Evolutionary conservation across 1,140 invertebrate genomes (phyloP).

Genomic region (Epicauta chinensis): DNA sequence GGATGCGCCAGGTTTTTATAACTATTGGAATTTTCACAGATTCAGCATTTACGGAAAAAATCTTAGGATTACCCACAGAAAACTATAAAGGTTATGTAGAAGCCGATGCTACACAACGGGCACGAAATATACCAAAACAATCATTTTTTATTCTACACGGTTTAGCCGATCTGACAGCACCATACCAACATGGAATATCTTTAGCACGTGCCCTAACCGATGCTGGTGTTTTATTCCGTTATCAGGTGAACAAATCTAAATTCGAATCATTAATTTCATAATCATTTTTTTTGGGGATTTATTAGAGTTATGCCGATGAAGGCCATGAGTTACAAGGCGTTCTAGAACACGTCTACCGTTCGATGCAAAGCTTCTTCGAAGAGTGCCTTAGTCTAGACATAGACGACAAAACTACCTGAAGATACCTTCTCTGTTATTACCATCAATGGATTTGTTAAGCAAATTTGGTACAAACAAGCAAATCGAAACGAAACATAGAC

Average conservation of each 20-base stretch:
- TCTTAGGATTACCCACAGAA: slow-evolving; percentile 79
- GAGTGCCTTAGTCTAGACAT: slow-evolving; percentile 78
- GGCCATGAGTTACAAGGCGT: slow-evolving; percentile 70
- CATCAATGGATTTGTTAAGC: not conserved
- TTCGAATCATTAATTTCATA: not conserved
- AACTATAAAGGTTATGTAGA: slow-evolving; percentile 91
- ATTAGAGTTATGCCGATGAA: slow-evolving; percentile 77
- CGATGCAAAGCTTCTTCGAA: slow-evolving; percentile 78
- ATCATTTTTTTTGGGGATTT: slow-evolving; percentile 11
- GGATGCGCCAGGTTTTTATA: too few relatives aligned
- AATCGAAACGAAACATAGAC: too few relatives aligned
- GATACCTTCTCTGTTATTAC: slow-evolving; percentile 8
- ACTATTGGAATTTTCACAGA: slow-evolving; percentile 55
- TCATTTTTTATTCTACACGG: slow-evolving; percentile 87
- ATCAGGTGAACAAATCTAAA: slow-evolving; percentile 61
- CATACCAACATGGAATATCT: slow-evolving; percentile 85
- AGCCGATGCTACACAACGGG: slow-evolving; percentile 80
- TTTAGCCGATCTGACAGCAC: slow-evolving; percentile 82
- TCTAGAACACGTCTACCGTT: slow-evolving; percentile 74
- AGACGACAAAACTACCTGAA: slow-evolving; percentile 39
- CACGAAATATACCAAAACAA: slow-evolving; percentile 75
- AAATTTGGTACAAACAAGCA: too few relatives aligned
- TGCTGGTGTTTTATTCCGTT: slow-evolving; percentile 79
- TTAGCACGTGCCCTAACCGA: slow-evolving; percentile 80
- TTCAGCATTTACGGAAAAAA: slow-evolving; percentile 89